These are phyloP conservation scores for Limnephilus auricula DNA, from an alignment of 2,888 invertebrate species.

Conservation along the genomic window DNA sequence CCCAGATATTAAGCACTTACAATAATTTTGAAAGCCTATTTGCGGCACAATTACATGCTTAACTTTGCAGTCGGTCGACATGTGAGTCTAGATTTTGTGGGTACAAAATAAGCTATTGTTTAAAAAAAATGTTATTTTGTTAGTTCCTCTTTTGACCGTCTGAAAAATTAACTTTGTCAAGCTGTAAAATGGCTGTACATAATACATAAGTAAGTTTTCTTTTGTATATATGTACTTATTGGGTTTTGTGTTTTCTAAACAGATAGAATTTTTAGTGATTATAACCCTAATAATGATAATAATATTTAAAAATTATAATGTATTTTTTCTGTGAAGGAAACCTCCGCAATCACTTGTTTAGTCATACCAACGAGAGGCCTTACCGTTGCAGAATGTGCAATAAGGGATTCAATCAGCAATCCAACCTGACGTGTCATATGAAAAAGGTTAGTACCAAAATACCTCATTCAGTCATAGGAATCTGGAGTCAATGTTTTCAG, in stretches of 20 bases:
- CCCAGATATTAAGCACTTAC: background rate
- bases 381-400: constrained; percentile 86
- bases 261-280: too few species aligned
- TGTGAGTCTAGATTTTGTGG: background rate
- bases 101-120: too few species aligned
- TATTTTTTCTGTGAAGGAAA: constrained; percentile 79
- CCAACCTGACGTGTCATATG: constrained; percentile 88
- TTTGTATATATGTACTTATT: background rate
- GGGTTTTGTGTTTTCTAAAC: too few species aligned
- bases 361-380: constrained; percentile 87
- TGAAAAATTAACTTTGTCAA: background rate
- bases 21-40: background rate
- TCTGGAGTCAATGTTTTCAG: too few species aligned
- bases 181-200: background rate
- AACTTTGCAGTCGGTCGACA: background rate
- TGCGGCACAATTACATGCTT: background rate
- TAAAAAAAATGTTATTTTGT: too few species aligned
- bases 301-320: background rate
- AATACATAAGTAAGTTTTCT: too few species aligned
- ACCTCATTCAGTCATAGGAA: background rate
- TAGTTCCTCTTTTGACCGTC: background rate
- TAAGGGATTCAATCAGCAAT: constrained; percentile 89
- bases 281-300: too few species aligned
- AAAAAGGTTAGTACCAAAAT: constrained; percentile 77
- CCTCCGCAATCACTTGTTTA: constrained; percentile 86